Percentiles rank a stretch among this genome's conserved stretches.
phyloP scores from a whole-genome alignment of 2,888 invertebrate species.

The Pandemis heparana region DNA sequence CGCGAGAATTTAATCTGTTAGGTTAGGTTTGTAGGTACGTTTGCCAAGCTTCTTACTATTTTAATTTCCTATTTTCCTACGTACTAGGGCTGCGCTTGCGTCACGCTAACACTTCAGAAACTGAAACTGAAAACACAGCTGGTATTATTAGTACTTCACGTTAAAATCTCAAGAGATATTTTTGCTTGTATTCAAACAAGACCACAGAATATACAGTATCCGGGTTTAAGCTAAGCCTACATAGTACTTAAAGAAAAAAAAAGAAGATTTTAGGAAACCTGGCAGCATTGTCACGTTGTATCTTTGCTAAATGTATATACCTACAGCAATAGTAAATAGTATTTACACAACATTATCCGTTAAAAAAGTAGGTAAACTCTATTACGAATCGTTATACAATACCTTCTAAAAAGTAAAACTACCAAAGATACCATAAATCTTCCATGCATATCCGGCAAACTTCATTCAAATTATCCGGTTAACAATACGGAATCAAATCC shows the following conservation, averaged over 20 bases:
- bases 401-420: not conserved
- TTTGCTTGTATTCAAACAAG: too few species aligned
- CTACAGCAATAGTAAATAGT: too few species aligned
- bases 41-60: conserved; percentile 26
- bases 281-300: too few species aligned
- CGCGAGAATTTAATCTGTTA: not conserved
- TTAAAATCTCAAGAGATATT: not conserved
- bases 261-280: too few species aligned
- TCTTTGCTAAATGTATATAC: too few species aligned
- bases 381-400: not conserved
- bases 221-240: too few species aligned
- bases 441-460: conserved; percentile 19
- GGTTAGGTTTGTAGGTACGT: conserved; percentile 8
- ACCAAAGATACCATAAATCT: not conserved
- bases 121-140: conserved; percentile 23
- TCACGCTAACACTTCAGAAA: conserved; percentile 24
- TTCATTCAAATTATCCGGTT: conserved; percentile 35
- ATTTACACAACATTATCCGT: too few species aligned
- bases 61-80: conserved; percentile 28
- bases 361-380: too few species aligned
- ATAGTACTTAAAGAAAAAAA: too few species aligned
- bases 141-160: not conserved
- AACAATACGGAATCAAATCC: conserved; percentile 30
- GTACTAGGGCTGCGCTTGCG: conserved; percentile 32
- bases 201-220: too few species aligned